Percentiles rank a stretch among this genome's conserved stretches.
Evolutionary conservation across 2,797 vertebrate species (phyloP).

Genomic region (Melanotaenia boesemani): DNA sequence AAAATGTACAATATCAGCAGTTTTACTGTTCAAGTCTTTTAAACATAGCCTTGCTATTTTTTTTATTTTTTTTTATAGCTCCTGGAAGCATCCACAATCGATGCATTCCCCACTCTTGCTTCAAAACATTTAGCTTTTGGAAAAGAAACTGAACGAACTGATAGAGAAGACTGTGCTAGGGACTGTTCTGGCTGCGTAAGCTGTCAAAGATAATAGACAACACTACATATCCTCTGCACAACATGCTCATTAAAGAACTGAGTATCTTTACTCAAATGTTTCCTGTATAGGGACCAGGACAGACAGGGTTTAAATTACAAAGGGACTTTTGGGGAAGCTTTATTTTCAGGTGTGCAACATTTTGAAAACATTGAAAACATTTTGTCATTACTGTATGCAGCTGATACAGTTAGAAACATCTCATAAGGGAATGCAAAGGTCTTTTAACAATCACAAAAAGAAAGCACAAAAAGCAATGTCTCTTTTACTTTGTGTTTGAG

Average conservation of each 20-base stretch:
- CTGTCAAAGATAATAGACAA: neutral
- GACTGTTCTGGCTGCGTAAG: neutral
- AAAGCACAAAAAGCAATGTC: too few relatives aligned
- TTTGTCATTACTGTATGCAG: too few relatives aligned
- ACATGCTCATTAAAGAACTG: neutral
- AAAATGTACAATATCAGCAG: conserved; percentile 25
- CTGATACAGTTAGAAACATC: too few relatives aligned
- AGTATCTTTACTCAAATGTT: neutral
- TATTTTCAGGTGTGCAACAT: too few relatives aligned
- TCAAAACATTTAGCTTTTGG: conserved; percentile 39
- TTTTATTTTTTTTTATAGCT: conserved; percentile 22
- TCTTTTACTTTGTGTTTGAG: too few relatives aligned
- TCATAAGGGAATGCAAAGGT: too few relatives aligned
- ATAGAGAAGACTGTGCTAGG: neutral
- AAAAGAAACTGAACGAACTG: neutral
- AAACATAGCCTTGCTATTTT: neutral
- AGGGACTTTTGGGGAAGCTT: too few relatives aligned
- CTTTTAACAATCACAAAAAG: too few relatives aligned
- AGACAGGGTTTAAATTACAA: too few relatives aligned
- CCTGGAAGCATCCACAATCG: neutral
- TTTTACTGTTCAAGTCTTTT: conserved; percentile 3
- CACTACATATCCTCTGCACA: neutral
- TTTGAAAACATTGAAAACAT: too few relatives aligned
- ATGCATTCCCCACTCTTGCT: conserved; percentile 3
- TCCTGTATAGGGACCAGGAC: neutral